Evolutionary conservation across 1,140 invertebrate species (phyloP), one percentile per base, ranked within the genome.

Genomic region (Rhyacophila brunnea): DNA sequence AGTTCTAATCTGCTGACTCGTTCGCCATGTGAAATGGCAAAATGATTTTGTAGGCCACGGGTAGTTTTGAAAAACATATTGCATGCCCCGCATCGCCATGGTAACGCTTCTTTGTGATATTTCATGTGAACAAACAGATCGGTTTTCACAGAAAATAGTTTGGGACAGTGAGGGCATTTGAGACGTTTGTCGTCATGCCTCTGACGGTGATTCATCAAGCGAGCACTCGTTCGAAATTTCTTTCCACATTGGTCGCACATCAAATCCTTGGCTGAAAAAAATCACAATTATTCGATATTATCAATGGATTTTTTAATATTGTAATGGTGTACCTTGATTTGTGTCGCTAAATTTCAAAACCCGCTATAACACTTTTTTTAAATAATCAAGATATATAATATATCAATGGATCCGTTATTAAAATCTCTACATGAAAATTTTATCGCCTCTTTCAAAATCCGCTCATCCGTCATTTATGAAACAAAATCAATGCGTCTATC

Each of bases 171-270:
- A 10, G 47, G 56, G 35, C 56, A 58, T 32, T 58, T 50, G 47
- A 58, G 32, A 1, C 6, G 32, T 15, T 58, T 58, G 4, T 45
- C 48, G 13, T 40, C 48, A 13, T 60, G 53, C n/a, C 47, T 57
- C 48, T 44, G 46, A 17, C 35, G n/a, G 32, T 64, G 62, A 34
- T 60, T 58, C 23, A 35, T 52, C 10, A 64, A 48, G 14, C 47
- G 38, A 53, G 48, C 23, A 17, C 49, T 60, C 44, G 40, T 58
- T 20, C 58, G 52, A 49, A 64, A 64, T 34, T 13, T 15, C 34
- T 52, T 53, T 14, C 53, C 62, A 45, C 62, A 64, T 23, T 60
- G 28, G 40, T 64, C 58, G 36, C 62, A 64, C 11, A 58, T 44
- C 48, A 53, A 53, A 10, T 36, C 36, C 28, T 57, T 40, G 9